Base-by-base conservation (phyloP, 2,113 vertebrate species). In the Oreamnos americanus region DNA sequence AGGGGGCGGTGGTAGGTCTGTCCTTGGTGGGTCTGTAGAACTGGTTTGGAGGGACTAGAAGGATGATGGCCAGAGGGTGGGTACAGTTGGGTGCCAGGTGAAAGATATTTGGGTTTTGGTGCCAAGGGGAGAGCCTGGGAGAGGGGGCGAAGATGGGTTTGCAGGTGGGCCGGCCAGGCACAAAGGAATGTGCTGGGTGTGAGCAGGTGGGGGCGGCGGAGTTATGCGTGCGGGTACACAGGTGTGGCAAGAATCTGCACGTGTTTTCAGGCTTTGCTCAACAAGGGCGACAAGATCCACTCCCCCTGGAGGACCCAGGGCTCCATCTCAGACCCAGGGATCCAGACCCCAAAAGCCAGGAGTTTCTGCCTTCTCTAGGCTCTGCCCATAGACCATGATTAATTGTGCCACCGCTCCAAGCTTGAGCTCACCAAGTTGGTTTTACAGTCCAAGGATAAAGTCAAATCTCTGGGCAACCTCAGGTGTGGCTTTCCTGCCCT, bases 161-260 rank as follows among this genome's bases (percentile, higher is more conserved):
- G 67, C 55, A 57, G 47, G 93, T 97, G 47, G 97, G 96, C 74
- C 82, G 74, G 28, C 84, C 84, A 58, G 71, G 92, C 57, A n/a
- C 9, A 26, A 76, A 97, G 87, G 93, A 97, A 98, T 95, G 95
- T 17, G 6, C 21, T 89, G 96, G 98, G 97, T 78, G 95, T 98
- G 94, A 74, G 36, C 23, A 2, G 12, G 67, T 6, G 43, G 88
- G 53, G 98, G 97, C 21, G 67, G 88, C 10, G 8, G 81, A 97
- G 78, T 23, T 97, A 97, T 97, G 96, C 30, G 71, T 87, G 98
- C 96, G 95, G 96, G 96, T 79, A 95, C 23, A 55, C 88, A 97
- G 97, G 97, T 76, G 87, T 97, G 98, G 91, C 15, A 16, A 96
- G 90, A 96, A 78, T 85, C 57, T 58, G 74, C 95, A 90, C 33